phyloP scores from a whole-genome alignment of 2,113 vertebrate species.

The Mungos mungo region DNA sequence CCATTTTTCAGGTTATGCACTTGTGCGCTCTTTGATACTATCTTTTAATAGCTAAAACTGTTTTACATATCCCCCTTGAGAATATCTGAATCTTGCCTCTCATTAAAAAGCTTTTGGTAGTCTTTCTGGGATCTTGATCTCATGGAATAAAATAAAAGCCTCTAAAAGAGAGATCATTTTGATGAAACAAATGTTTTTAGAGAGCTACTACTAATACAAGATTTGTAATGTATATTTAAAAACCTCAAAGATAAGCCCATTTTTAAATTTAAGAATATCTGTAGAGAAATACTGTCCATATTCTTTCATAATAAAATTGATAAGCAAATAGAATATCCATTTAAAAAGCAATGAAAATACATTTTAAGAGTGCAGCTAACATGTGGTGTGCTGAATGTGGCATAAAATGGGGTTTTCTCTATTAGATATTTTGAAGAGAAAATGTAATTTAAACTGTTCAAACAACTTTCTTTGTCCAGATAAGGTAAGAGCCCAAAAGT shows the following conservation, averaged over 20 bases:
- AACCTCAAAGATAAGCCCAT: background rate
- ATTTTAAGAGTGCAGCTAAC: background rate
- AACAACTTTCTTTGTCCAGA: background rate
- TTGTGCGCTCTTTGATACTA: slow-evolving; percentile 43
- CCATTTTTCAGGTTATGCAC: slow-evolving; percentile 58
- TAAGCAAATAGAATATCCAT: background rate
- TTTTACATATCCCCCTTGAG: slow-evolving; percentile 41
- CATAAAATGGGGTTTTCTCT: background rate
- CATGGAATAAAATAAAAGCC: slow-evolving; percentile 24
- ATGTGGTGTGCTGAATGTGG: background rate
- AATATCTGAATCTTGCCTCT: slow-evolving; percentile 42
- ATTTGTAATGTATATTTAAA: background rate
- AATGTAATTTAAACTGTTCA: background rate
- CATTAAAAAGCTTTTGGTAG: slow-evolving; percentile 45
- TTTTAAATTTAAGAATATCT: background rate
- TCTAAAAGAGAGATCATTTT: background rate
- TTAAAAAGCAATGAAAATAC: slow-evolving; percentile 9
- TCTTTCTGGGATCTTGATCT: background rate
- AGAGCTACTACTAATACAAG: background rate
- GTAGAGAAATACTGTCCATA: background rate
- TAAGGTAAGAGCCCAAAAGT: background rate
- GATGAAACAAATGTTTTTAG: slow-evolving; percentile 21
- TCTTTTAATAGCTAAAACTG: slow-evolving; percentile 57
- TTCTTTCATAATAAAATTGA: slow-evolving; percentile 31
- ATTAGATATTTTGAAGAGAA: background rate